phyloP scores from a whole-genome alignment of 2,888 invertebrate species.

The Campaea margaritaria region DNA sequence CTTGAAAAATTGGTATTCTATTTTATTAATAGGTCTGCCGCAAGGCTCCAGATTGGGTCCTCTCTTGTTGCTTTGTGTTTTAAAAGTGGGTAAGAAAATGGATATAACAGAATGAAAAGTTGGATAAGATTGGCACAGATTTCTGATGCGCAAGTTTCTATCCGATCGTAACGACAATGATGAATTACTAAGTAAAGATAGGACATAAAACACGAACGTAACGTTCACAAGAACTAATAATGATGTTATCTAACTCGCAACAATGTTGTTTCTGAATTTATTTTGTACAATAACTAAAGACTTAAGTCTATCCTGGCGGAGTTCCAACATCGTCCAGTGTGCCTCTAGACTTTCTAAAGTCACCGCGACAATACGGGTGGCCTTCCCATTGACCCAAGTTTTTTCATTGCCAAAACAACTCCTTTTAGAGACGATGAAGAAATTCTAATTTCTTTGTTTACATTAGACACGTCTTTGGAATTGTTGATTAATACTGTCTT shows the following conservation, averaged over 20 bases:
- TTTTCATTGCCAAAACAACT: conserved; percentile 10
- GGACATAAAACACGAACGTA: neutral
- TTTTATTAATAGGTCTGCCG: conserved; percentile 40
- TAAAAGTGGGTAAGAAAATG: neutral
- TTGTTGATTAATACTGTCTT: too few relatives aligned
- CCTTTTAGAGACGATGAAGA: conserved; percentile 4
- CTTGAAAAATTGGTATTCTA: conserved; percentile 50
- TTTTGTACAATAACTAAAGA: conserved; percentile 8
- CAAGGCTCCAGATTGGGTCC: conserved; percentile 16
- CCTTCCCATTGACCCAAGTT: conserved; percentile 15
- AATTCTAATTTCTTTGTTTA: neutral
- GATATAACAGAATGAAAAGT: neutral
- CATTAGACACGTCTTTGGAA: neutral
- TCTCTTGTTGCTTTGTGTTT: neutral
- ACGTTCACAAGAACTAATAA: too few relatives aligned
- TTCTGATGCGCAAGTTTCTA: too few relatives aligned
- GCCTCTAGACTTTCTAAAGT: conserved; percentile 11
- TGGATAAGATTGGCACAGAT: too few relatives aligned
- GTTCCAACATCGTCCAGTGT: conserved; percentile 10
- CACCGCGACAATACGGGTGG: conserved; percentile 17
- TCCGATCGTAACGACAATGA: too few relatives aligned
- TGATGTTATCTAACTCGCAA: too few relatives aligned
- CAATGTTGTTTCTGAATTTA: conserved; percentile 2
- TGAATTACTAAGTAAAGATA: too few relatives aligned
- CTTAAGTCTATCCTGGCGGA: conserved; percentile 23